A percentile compares a stretch with the other conserved stretches of the same genome.
Conservation (phyloP, 2,888 invertebrate species). For the Drosophila buzzatii region DNA sequence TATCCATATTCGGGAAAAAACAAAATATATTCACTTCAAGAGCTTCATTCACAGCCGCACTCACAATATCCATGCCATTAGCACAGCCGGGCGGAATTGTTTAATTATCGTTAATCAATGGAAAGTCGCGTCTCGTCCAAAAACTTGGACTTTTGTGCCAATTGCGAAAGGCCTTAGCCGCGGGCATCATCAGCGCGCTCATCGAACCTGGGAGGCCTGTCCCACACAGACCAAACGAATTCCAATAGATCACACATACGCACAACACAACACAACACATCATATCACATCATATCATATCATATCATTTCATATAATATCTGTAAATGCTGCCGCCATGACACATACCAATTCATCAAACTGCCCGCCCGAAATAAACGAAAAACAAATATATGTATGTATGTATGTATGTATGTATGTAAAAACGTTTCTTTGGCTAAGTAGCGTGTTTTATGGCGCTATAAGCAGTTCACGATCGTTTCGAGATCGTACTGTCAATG, state of each 20-base stretch:
- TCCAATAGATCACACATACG: conserved; percentile 21
- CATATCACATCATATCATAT: not conserved
- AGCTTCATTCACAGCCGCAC: conserved; percentile 41
- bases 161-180: conserved; percentile 42
- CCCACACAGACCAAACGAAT: conserved; percentile 38
- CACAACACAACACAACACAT: not conserved
- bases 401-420: not conserved
- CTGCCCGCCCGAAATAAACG: conserved; percentile 26
- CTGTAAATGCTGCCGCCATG: not conserved
- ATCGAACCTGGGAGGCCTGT: conserved; percentile 41
- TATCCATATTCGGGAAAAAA: not conserved
- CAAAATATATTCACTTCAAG: not conserved
- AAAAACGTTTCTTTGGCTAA: conserved; percentile 25
- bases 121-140: conserved; percentile 25
- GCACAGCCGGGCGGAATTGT: conserved; percentile 48
- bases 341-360: conserved; percentile 45
- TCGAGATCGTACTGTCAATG: conserved; percentile 15
- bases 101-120: conserved; percentile 64
- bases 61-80: conserved; percentile 40
- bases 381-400: not conserved
- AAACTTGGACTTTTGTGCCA: conserved; percentile 31
- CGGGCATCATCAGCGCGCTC: conserved; percentile 1
- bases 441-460: conserved; percentile 29
- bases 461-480: conserved; percentile 40
- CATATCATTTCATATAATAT: conserved; percentile 3